Evolutionary conservation across 2,888 invertebrate species (phyloP).

Genomic region (Thalpophila matura): DNA sequence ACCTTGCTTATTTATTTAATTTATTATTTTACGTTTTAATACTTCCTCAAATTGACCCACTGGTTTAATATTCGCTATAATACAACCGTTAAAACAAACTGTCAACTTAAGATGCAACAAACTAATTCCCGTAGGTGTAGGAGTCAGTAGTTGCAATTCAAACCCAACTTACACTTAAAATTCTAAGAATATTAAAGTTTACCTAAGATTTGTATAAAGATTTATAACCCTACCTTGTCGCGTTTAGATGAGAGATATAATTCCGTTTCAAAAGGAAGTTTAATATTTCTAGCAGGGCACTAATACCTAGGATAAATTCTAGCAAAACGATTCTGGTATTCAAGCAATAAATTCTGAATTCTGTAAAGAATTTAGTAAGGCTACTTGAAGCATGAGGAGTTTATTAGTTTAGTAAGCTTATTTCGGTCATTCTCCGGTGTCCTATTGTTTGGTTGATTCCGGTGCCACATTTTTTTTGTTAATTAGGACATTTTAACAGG

Average conservation of each 20-base stretch:
- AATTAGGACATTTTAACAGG: no score
- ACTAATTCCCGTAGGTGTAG: neutral
- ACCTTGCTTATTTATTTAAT: no score
- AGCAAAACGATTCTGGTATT: slow-evolving; percentile 33
- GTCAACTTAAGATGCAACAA: neutral
- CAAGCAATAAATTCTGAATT: slow-evolving; percentile 45
- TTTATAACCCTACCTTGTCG: slow-evolving; percentile 32
- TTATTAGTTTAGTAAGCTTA: slow-evolving; percentile 28
- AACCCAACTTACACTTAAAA: neutral
- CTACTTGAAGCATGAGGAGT: slow-evolving; percentile 21
- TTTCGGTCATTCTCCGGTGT: no score
- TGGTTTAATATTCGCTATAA: no score
- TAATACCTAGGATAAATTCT: slow-evolving; percentile 49
- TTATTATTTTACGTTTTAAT: no score
- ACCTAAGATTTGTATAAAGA: slow-evolving; percentile 24
- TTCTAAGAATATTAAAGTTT: slow-evolving; percentile 10
- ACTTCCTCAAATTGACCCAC: no score
- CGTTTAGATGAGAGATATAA: slow-evolving; percentile 37
- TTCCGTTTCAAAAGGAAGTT: slow-evolving; percentile 37
- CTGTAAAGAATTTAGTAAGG: slow-evolving; percentile 40
- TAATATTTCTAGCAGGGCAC: slow-evolving; percentile 42
- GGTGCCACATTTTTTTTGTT: no score
- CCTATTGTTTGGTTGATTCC: no score
- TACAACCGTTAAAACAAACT: no score
- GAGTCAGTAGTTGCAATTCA: neutral